Base-by-base conservation (phyloP, 2,797 vertebrate species). In the Octomys mimax region DNA sequence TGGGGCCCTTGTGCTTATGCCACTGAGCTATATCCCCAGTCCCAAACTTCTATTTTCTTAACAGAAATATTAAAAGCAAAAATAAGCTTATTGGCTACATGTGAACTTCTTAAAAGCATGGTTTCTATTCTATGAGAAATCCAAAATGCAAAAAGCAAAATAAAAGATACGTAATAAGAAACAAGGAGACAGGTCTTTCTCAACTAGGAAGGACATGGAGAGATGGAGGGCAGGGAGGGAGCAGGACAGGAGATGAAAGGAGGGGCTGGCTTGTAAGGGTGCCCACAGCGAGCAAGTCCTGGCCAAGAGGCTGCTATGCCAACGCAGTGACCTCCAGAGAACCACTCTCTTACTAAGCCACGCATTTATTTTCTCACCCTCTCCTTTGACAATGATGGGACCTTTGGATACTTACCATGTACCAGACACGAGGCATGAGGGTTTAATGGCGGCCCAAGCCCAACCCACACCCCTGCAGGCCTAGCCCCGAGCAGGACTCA, bases 1-100 rank as follows among this genome's bases (percentile, higher is more conserved):
- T 57, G 3, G 14, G 16, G 54, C 16, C 54, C 54, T 57, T 57
- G 54, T 4, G 16, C 54, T 57, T 57, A 57, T 57, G 16, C 54
- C 54, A 57, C 52, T 18, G 54, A 57, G 54, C 54, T 57, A 57
- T 57, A 18, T 57, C 13, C 54, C 14, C 14, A 18, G 54, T 4
- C 54, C 61, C 66, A 73, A n/a, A 1, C 70, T 94, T 86, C 46
- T 64, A 28, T 42, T 89, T 92, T 93, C 85, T 92, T 68, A 83
- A 46, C 68, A 92, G 77, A 93, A 91, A 86, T 77, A 81, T 31
- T 18, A 77, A 89, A 62, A 49, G 19, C 59, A 36, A 33, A 66
- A 70, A 79, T 33, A 75, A 79, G 18, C 7, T 13, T 52, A 68
- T 36, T 46, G 86, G 49, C 39, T 77, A 31, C 33, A 54, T 19